phyloP scores from a whole-genome alignment of 2,113 vertebrate species.

The Tretioscincus oriximinensis region DNA sequence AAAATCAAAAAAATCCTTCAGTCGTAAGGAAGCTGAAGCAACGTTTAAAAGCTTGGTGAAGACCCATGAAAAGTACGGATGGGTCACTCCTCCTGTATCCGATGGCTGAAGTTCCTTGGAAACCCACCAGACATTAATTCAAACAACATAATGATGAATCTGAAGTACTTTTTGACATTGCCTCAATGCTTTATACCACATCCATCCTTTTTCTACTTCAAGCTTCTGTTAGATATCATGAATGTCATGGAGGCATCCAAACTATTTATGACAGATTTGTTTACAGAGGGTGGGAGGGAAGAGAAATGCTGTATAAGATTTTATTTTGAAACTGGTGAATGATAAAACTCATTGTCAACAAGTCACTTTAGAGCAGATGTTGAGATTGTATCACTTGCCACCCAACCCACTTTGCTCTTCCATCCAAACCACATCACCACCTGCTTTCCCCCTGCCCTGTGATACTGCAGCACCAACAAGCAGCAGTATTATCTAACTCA shows the following conservation, averaged over 20 bases:
- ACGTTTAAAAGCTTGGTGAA: conserved; percentile 99
- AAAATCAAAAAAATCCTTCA: conserved; percentile 99
- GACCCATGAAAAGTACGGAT: conserved; percentile 99
- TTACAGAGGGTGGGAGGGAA: conserved; percentile 67
- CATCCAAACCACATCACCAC: conserved; percentile 63
- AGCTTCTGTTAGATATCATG: conserved; percentile 79
- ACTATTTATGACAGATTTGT: conserved; percentile 79
- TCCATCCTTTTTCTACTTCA: conserved; percentile 77
- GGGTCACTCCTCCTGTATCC: conserved; percentile 96
- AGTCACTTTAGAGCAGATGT: conserved; percentile 67
- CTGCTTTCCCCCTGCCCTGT: conserved; percentile 72
- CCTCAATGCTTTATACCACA: conserved; percentile 72
- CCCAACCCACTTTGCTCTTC: not conserved
- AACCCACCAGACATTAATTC: conserved; percentile 59
- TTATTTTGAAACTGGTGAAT: conserved; percentile 67
- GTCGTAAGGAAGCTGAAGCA: conserved; percentile 97
- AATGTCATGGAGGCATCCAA: conserved; percentile 78
- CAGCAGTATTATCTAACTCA: conserved; percentile 72
- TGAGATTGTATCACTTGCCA: conserved; percentile 62
- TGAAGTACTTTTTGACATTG: conserved; percentile 73
- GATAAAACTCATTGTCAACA: conserved; percentile 53
- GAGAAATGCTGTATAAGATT: conserved; percentile 66
- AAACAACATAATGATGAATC: conserved; percentile 42
- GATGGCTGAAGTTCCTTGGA: conserved; percentile 85
- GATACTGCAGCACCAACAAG: conserved; percentile 73